phyloP scores from a whole-genome alignment of 2,113 vertebrate species.

The Chionomys nivalis region DNA sequence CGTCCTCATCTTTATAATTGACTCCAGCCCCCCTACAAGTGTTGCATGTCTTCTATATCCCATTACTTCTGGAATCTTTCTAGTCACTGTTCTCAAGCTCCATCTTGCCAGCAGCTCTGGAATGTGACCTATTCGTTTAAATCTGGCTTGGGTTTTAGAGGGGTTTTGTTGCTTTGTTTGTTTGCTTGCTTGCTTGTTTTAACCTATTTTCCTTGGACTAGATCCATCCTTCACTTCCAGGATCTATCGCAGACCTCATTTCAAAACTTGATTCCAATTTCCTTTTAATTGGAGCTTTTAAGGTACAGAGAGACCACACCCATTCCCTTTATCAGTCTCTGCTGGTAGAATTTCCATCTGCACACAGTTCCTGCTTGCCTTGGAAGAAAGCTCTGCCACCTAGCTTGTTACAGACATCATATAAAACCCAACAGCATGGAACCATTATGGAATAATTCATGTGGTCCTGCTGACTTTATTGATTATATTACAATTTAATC shows the following conservation, averaged over 20 bases:
- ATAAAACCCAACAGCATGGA: not conserved
- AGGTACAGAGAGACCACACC: slow-evolving; percentile 60
- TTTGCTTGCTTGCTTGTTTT: not conserved
- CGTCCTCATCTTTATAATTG: not conserved
- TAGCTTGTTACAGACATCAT: not conserved
- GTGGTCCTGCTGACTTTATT: slow-evolving; percentile 28
- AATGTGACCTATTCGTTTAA: slow-evolving; percentile 39
- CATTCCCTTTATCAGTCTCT: slow-evolving; percentile 14
- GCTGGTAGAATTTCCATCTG: slow-evolving; percentile 46
- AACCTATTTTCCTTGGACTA: not conserved
- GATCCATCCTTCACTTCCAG: slow-evolving; percentile 36
- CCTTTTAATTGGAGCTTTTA: slow-evolving; percentile 61
- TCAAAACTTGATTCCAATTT: slow-evolving; percentile 68
- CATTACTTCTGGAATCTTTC: not conserved
- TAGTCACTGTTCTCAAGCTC: not conserved
- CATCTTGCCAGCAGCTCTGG: not conserved
- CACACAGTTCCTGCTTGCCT: slow-evolving; percentile 39
- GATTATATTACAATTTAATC: slow-evolving; percentile 29
- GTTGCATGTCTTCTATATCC: not conserved
- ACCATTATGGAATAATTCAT: not conserved
- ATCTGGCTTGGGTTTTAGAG: not conserved
- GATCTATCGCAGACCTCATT: not conserved
- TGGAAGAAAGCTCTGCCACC: slow-evolving; percentile 13
- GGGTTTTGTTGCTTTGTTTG: not conserved
- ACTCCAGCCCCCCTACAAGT: not conserved